These are phyloP conservation scores for Brachypterus glaber DNA, from an alignment of 2,888 invertebrate species.

Conservation along the genomic window DNA sequence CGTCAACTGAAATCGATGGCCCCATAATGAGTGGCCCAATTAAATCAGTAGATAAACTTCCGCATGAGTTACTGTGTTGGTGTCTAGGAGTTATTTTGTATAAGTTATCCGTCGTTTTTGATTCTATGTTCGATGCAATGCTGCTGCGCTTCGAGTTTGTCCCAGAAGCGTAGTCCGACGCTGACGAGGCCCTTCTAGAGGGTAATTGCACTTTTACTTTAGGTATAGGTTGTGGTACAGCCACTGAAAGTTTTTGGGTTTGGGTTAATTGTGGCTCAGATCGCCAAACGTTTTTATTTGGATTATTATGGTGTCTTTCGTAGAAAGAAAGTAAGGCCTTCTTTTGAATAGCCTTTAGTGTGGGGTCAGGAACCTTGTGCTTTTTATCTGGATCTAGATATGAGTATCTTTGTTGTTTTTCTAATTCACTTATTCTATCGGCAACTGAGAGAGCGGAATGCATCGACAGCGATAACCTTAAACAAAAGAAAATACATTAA, in stretches of 20 bases:
- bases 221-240: conserved; percentile 38
- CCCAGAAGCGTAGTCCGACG: conserved; percentile 54
- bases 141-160: conserved; percentile 42
- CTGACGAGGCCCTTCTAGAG: conserved; percentile 54
- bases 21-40: conserved; percentile 54
- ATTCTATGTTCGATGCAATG: conserved; percentile 32
- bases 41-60: conserved; percentile 48
- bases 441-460: conserved; percentile 51
- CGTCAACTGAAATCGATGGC: conserved; percentile 53
- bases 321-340: conserved; percentile 73
- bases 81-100: conserved; percentile 39
- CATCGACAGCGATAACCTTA: conserved; percentile 31
- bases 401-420: conserved; percentile 53
- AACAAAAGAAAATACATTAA: conserved; percentile 19
- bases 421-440: conserved; percentile 55
- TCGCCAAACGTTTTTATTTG: conserved; percentile 41
- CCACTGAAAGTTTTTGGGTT: conserved; percentile 25
- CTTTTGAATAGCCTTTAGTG: conserved; percentile 72
- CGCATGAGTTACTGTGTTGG: conserved; percentile 51
- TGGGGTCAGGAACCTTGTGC: conserved; percentile 60
- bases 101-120: conserved; percentile 30
- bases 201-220: conserved; percentile 41
- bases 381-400: conserved; percentile 66
- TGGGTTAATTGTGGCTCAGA: conserved; percentile 50
- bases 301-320: conserved; percentile 54